Evolutionary conservation across 1,140 invertebrate species (phyloP), one percentile per base, ranked within the genome.

Genomic region (Reticulitermes speratus): DNA sequence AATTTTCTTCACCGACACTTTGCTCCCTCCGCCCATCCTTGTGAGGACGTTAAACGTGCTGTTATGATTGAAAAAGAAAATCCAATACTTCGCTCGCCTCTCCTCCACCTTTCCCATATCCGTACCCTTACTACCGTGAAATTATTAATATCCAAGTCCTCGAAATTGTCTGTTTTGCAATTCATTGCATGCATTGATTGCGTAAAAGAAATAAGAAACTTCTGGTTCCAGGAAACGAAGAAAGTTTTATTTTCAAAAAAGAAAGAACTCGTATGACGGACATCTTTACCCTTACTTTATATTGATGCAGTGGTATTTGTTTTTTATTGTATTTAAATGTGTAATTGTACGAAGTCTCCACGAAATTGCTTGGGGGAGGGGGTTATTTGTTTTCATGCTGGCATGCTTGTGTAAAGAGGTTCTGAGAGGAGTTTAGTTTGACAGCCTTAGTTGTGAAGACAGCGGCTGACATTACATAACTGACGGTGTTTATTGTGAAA

Each of bases 101-200:
- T 75, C 65, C n/a, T n/a, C 65, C 65, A 75, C n/a, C 65, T 75
- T 75, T 75, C 65, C 65, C n/a, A 75, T 75, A 75, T 75, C 65
- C 25, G 65, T 30, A 30, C 65, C n/a, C 65, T n/a, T 55, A 2
- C 65, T 30, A 75, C 65, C 65, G 65, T 75, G 65, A 75, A 75
- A 75, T 75, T 75, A 25, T 75, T 75, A 75, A 75, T 75, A 30
- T 75, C 65, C 65, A 16, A 8, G 25, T 25, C 65, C 65, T 75
- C 65, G 65, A 75, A 30, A 75, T n/a, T 75, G 65, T 75, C 65
- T 75, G 65, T 75, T 75, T 23, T 75, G 65, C 65, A 75, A 75
- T 75, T 75, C 65, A 75, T 75, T 75, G 65, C 65, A 75, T 75
- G n/a, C 65, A 30, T 75, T 75, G 65, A 75, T 75, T 75, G n/a